Evolutionary conservation across 1,140 invertebrate species (phyloP).

Genomic region (Cydia fagiglandana): DNA sequence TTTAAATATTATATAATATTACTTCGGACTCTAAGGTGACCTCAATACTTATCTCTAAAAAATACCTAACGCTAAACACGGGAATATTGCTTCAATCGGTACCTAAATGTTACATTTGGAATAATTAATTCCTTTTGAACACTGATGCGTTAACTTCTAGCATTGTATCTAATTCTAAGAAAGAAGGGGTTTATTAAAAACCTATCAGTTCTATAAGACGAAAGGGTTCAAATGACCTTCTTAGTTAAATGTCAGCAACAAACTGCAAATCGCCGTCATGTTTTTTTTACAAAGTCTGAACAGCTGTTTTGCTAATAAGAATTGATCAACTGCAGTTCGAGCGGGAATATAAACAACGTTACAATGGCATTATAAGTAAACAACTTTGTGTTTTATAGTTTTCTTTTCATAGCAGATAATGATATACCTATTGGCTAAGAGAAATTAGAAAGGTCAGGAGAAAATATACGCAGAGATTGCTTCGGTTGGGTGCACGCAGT

Average conservation of each 20-base stretch:
- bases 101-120: too few species aligned
- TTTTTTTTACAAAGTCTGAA: background rate
- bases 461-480: constrained; percentile 41
- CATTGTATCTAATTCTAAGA: too few species aligned
- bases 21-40: too few species aligned
- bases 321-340: constrained; percentile 20
- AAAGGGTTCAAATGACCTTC: background rate
- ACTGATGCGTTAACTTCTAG: too few species aligned
- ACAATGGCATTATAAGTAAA: background rate
- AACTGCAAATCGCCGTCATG: background rate
- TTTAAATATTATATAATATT: too few species aligned
- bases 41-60: too few species aligned
- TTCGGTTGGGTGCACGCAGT: constrained; percentile 35
- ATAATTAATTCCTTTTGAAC: too few species aligned
- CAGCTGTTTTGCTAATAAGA: constrained; percentile 16
- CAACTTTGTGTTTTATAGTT: background rate
- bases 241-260: background rate
- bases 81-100: too few species aligned
- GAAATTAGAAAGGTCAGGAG: constrained; percentile 55
- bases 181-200: too few species aligned
- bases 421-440: constrained; percentile 36
- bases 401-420: background rate
- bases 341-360: constrained; percentile 4
- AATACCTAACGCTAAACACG: too few species aligned
- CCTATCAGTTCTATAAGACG: background rate